Base-by-base conservation (phyloP, 2,888 invertebrate genomes). In the Thera obeliscata region DNA sequence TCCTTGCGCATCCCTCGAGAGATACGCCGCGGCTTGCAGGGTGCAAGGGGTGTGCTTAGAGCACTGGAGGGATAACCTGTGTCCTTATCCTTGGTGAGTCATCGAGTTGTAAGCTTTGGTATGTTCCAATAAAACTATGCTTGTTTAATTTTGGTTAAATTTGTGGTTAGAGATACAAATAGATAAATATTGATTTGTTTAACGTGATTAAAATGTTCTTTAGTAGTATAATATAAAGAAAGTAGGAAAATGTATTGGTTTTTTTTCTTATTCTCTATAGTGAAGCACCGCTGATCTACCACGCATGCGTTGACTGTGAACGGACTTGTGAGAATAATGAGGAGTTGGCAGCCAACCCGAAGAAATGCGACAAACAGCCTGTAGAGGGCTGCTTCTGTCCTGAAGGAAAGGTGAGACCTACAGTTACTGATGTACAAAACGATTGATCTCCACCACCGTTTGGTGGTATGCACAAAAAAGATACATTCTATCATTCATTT, bases 321-420 rank as follows among this genome's bases (percentile, higher is more conserved):
- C 87, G 94, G 56, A 96, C 96, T 0, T 97, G 97, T 78, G 95
- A 96, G 6, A 95, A 94, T 75, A 83, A 95, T 57, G 94, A 94
- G 56, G 86, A 91, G 9, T 83, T 92, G 3, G 75, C 81, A 2
- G 84, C 83, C 67, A 77, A 86, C 57, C 92, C 91, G 22, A 87
- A 80, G 70, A 91, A 83, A 55, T 96, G 96, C 70, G 79, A 84
- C 38, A 84, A 86, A 3, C 87, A 85, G 9, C 86, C 89, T 0
- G 94, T 94, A 0, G 98, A 98, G 80, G 98, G 98, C 1, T 98
- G 98, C 87, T 97, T 96, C 94, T 98, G 98, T 88, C 96, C 97
- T 0, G 88, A 94, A 60, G 96, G 96, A 68, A 95, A 95, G 87
- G 96, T 96, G 77, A 35, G 43, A 43, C 22, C 22, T 22, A 22